Percentiles rank a stretch among this genome's conserved stretches.
Evolutionary conservation across 2,888 invertebrate genomes (phyloP).

Genomic region (Fragum whitleyi): DNA sequence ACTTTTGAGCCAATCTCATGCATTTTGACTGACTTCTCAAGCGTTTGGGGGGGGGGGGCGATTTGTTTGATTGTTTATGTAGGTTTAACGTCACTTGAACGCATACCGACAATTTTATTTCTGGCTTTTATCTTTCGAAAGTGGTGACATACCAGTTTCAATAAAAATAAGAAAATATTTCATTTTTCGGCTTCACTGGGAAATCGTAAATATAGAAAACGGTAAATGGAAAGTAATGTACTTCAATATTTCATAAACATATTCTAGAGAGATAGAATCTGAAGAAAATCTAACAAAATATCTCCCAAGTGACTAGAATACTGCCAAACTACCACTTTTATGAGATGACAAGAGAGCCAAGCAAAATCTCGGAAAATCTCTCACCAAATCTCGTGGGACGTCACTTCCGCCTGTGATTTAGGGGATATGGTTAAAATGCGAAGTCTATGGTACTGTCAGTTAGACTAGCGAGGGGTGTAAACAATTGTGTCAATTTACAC

Average conservation of each 20-base stretch:
- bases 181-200: too few relatives aligned
- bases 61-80: too few relatives aligned
- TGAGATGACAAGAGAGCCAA: background rate
- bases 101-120: too few relatives aligned
- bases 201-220: too few relatives aligned
- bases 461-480: background rate
- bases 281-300: background rate
- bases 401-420: background rate
- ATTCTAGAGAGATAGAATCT: background rate
- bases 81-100: too few relatives aligned
- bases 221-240: background rate
- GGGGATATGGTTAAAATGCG: background rate
- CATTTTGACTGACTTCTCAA: too few relatives aligned
- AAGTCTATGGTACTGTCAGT: background rate
- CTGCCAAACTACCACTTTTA: background rate
- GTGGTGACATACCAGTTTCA: too few relatives aligned
- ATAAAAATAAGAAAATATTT: too few relatives aligned
- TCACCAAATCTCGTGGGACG: conserved; percentile 1
- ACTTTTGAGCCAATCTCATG: too few relatives aligned
- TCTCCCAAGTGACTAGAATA: background rate
- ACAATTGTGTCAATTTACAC: background rate
- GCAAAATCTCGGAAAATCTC: conserved; percentile 3
- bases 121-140: too few relatives aligned
- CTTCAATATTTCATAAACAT: background rate
- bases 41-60: too few relatives aligned